Base-by-base conservation (phyloP, 2,888 invertebrate species). In the Athalia circularis region DNA sequence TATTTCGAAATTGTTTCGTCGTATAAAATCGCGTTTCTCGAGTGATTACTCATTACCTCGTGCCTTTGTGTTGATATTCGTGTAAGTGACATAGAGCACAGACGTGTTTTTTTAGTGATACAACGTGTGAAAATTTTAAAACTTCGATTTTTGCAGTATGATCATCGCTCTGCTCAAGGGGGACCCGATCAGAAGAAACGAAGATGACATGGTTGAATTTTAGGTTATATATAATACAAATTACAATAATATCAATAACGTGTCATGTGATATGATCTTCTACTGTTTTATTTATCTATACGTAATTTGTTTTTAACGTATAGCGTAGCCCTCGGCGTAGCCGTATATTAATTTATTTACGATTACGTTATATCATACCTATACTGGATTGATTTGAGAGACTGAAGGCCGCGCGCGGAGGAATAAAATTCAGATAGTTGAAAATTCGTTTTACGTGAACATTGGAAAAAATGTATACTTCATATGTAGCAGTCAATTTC, bases 101-200 rank as follows among this genome's bases (percentile, higher is more conserved):
- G 29, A 29, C 29, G 0, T 29, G n/a, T 29, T 29, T 29, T 29
- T 29, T 29, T 29, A 29, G 29, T 2, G 29, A 29, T 2, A 29
- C 29, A 29, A 29, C 29, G 29, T 29, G 29, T 29, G 29, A 29
- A 29, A 62, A n/a, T 68, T 70, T 43, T 50, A 59, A 77, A 75
- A 50, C 68, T 50, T 61, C 43, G 75, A 70, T 79, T 80, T 80
- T 92, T 92, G 80, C 88, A 95, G 95, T 87, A 93, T 96, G 90
- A 97, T 97, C 86, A 92, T 96, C 74, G 93, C 96, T 3, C 90
- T 97, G 80, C 90, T 97, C 57, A 95, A 96, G 91, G 96, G 95
- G 29, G 95, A 96, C 91, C 96, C 96, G 6, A 92, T 96, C 75
- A 92, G 93, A 82, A 92, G 94, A 83, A 92, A 93, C 78, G 93